Conservation (phyloP, 2,888 invertebrate genomes). For the Liodrosophila aerea region DNA sequence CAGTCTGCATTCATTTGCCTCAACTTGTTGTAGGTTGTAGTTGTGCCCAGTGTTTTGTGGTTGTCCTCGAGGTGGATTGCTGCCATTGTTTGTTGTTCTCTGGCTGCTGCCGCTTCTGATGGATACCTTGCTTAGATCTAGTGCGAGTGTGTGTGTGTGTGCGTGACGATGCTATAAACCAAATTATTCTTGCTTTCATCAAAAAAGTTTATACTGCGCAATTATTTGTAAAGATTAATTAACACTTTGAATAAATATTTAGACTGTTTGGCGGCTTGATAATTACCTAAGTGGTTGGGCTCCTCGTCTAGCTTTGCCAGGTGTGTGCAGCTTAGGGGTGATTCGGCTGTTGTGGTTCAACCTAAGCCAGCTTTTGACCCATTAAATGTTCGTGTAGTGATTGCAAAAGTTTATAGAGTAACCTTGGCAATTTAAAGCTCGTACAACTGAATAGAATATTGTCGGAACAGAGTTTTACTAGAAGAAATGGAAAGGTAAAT, state of each 20-base stretch:
- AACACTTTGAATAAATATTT: constrained; percentile 77
- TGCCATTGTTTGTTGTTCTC: constrained; percentile 20
- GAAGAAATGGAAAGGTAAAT: too few relatives aligned
- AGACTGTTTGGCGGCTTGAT: constrained; percentile 56
- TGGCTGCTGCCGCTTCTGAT: constrained; percentile 33
- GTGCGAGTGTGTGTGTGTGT: constrained; percentile 20
- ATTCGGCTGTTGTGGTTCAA: too few relatives aligned
- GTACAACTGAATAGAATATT: too few relatives aligned
- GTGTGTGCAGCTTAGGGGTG: too few relatives aligned
- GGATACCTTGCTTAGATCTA: constrained; percentile 33
- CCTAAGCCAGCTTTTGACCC: too few relatives aligned
- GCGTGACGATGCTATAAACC: constrained; percentile 55
- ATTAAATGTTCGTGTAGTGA: too few relatives aligned
- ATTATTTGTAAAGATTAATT: constrained; percentile 77
- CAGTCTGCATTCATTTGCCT: constrained; percentile 59
- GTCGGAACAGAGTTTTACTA: too few relatives aligned
- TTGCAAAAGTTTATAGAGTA: too few relatives aligned
- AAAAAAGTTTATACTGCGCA: constrained; percentile 69
- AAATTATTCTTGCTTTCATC: constrained; percentile 76
- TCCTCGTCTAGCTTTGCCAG: not conserved
- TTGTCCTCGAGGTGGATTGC: constrained; percentile 25
- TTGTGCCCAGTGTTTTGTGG: constrained; percentile 54
- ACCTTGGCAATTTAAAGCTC: too few relatives aligned
- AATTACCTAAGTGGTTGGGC: constrained; percentile 56
- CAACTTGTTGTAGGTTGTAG: constrained; percentile 17